These are phyloP conservation scores for Cyrtorhinus lividipennis DNA, from an alignment of 1,140 invertebrate genomes.

Conservation along the genomic window DNA sequence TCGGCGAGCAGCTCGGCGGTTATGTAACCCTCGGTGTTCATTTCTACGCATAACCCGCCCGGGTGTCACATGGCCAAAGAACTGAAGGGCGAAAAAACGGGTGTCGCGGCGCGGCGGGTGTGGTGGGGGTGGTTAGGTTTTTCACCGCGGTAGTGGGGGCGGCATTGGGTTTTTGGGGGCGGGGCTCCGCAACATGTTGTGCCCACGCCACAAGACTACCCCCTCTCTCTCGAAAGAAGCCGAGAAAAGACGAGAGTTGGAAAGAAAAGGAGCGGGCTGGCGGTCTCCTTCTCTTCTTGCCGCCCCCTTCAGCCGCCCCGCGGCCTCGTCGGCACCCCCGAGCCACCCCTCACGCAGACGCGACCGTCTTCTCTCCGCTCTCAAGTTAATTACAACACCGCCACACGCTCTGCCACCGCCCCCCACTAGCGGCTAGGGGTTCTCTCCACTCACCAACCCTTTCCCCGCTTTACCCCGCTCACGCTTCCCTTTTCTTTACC, in stretches of 20 bases:
- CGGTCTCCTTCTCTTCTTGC: neutral
- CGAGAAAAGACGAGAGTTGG: conserved; percentile 23
- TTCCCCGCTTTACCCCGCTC: neutral
- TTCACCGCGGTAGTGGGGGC: conserved; percentile 25
- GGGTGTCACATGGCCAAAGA: conserved; percentile 23
- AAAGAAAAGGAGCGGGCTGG: conserved; percentile 18
- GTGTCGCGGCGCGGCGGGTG: conserved; percentile 23
- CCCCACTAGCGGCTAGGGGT: neutral
- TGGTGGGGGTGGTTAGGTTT: conserved; percentile 33
- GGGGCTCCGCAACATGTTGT: conserved; percentile 19
- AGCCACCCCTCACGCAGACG: neutral
- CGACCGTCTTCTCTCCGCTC: conserved; percentile 2
- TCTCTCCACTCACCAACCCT: neutral
- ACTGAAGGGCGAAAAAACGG: conserved; percentile 21
- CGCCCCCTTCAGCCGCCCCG: neutral
- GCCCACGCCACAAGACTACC: conserved; percentile 15
- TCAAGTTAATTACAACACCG: conserved; percentile 6
- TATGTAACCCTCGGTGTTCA: conserved; percentile 26
- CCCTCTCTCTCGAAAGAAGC: conserved; percentile 21
- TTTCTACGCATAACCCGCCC: conserved; percentile 28
- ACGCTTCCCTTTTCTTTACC: neutral
- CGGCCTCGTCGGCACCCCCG: neutral
- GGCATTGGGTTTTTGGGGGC: conserved; percentile 21
- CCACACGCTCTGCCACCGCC: neutral
- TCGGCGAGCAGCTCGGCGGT: conserved; percentile 73